Evolutionary conservation across 1,140 invertebrate species (phyloP).

Genomic region (Aporrectodea caliginosa): DNA sequence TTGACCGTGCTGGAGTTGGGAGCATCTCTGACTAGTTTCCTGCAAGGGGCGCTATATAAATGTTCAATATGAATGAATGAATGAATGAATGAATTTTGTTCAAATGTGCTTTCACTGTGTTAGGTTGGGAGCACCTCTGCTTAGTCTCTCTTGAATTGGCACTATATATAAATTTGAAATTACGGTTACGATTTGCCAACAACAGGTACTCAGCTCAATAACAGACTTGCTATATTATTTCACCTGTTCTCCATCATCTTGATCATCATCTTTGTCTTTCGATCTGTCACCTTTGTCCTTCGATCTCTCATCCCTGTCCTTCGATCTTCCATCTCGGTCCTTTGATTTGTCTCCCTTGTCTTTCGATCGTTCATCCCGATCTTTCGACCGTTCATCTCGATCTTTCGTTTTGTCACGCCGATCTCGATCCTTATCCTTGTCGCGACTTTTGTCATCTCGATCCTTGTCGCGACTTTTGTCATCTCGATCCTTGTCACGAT

Average conservation of each 20-base stretch:
- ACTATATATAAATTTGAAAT: too few relatives aligned
- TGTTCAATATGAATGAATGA: too few relatives aligned
- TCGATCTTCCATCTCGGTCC: background rate
- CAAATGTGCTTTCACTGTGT: too few relatives aligned
- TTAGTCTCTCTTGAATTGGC: too few relatives aligned
- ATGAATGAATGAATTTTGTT: too few relatives aligned
- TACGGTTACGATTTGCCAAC: too few relatives aligned
- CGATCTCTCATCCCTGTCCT: background rate
- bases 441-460: background rate
- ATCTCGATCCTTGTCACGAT: background rate
- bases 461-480: background rate
- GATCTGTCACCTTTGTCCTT: conserved; percentile 18
- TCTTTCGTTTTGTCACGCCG: background rate
- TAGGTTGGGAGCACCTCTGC: too few relatives aligned
- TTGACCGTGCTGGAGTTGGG: too few relatives aligned
- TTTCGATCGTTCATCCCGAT: background rate
- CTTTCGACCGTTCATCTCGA: background rate
- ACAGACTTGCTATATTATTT: too few relatives aligned
- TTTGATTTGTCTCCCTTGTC: background rate
- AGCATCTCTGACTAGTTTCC: too few relatives aligned
- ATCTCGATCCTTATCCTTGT: background rate
- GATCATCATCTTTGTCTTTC: conserved; percentile 10
- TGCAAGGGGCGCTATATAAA: too few relatives aligned
- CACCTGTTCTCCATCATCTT: background rate
- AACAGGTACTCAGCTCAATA: too few relatives aligned